Evolutionary conservation across 2,797 vertebrate genomes (phyloP), one percentile per base, ranked within the genome.

Genomic region (Diglossa cyanea): DNA sequence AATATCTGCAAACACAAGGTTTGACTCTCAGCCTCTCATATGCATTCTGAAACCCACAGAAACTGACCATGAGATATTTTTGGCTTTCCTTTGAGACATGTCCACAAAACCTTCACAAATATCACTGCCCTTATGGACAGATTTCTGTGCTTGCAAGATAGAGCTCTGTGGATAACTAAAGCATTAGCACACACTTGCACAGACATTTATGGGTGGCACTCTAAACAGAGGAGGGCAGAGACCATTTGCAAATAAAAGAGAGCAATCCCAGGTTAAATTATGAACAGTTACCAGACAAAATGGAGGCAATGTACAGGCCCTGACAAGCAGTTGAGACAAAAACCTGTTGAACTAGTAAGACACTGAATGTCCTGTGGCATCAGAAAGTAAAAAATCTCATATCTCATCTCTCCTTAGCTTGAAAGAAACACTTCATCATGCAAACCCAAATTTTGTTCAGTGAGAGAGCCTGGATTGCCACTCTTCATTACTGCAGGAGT

Each of bases 321-420:
- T 91, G 45, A 77, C 94, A 83, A 93, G 95, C 48, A 71, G 33
- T 17, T 93, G 65, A 78, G 37, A 87, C 48, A 14, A 89, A 96
- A 96, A 97, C 95, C 77, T 91, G 88, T 81, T 78, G 58, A 94
- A 92, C 95, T 62, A 79, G 93, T 71, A 84, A 95, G 78, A 80
- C 23, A 79, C 18, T 2, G 4, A 88, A 89, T 86, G 74, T 93
- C 90, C 85, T 72, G 74, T 90, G 88, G 92, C 87, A 94, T 39
- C 2, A 3, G 85, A 95, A 88, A 87, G 35, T 55, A 84, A 88
- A 91, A 89, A 90, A 88, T 79, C 85, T 93, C 16, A 2, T 81
- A 90, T 94, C 80, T 93, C 82, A 91, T 95, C 94, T 95, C 90
- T 78, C 39, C 67, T 80, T 90, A 6, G 47, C 80, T 94, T 88